Conservation (phyloP, 1,140 invertebrate species). For the Pristionchus pacificus region DNA sequence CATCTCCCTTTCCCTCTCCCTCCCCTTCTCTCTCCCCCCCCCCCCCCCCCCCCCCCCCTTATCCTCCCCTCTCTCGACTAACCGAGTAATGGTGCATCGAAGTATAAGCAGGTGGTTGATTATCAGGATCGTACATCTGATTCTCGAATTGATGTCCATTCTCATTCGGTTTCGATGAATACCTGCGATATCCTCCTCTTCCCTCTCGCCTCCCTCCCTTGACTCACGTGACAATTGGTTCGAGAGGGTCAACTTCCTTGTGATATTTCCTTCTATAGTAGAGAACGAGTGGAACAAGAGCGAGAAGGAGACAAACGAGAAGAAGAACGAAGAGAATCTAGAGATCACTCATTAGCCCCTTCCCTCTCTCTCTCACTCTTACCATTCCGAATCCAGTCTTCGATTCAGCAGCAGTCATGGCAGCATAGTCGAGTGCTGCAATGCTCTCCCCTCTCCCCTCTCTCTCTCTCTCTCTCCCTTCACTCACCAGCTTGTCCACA, state of each 20-base stretch:
- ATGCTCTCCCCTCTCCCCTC: constrained; percentile 6
- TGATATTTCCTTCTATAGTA: constrained; percentile 51
- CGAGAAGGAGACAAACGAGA: constrained; percentile 8
- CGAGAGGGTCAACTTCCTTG: constrained; percentile 45
- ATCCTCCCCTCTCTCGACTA: constrained; percentile 6
- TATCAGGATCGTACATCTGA: constrained; percentile 26
- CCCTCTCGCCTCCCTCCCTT: no score
- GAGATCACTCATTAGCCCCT: constrained; percentile 5
- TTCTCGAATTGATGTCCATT: constrained; percentile 41
- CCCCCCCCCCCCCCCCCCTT: not conserved
- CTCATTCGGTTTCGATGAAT: constrained; percentile 22
- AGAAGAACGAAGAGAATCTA: constrained; percentile 22
- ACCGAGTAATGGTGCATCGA: constrained; percentile 15
- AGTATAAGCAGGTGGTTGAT: not conserved
- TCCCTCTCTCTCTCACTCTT: constrained; percentile 6
- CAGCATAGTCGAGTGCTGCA: not conserved
- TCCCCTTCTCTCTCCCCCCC: not conserved
- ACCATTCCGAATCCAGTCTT: no score
- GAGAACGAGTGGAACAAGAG: constrained; percentile 21
- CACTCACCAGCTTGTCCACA: constrained; percentile 45
- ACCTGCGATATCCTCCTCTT: constrained; percentile 21
- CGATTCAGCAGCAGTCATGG: no score
- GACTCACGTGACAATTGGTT: constrained; percentile 44
- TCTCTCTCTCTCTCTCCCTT: not conserved
- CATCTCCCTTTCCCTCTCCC: constrained; percentile 13